Evolutionary conservation across 2,888 invertebrate genomes (phyloP).

Genomic region (Melikaiella ostensackeni): DNA sequence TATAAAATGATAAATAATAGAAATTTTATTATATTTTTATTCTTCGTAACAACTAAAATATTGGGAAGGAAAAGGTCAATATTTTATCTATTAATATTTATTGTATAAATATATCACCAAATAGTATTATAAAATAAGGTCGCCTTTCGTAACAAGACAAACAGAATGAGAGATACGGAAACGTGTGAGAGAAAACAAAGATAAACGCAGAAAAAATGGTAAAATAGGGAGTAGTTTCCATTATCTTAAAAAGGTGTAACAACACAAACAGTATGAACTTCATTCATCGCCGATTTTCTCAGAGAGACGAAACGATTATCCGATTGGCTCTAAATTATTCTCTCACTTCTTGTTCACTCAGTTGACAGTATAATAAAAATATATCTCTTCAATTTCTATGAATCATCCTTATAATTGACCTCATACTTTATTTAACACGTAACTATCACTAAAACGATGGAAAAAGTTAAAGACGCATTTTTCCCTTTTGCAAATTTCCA

Average conservation of each 20-base stretch:
- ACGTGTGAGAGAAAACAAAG: constrained; percentile 42
- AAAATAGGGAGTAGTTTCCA: constrained; percentile 24
- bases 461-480: constrained; percentile 49
- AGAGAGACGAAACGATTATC: neutral
- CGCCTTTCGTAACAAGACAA: constrained; percentile 47
- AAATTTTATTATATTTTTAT: too few relatives aligned
- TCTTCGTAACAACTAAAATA: neutral
- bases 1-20: too few relatives aligned
- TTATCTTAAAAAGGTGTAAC: constrained; percentile 21
- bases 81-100: constrained; percentile 62
- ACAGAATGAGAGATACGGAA: constrained; percentile 35
- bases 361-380: constrained; percentile 67
- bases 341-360: constrained; percentile 42
- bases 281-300: constrained; percentile 29
- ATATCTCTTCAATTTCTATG: constrained; percentile 67
- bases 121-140: constrained; percentile 66
- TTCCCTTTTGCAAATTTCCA: constrained; percentile 3
- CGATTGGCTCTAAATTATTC: constrained; percentile 28
- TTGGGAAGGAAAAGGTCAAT: neutral
- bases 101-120: constrained; percentile 74
- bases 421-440: constrained; percentile 49
- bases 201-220: constrained; percentile 42
- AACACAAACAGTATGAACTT: constrained; percentile 36
- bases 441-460: constrained; percentile 60
- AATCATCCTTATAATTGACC: constrained; percentile 58